Evolutionary conservation across 2,888 invertebrate genomes (phyloP).

Genomic region (Cataglyphis cursor): DNA sequence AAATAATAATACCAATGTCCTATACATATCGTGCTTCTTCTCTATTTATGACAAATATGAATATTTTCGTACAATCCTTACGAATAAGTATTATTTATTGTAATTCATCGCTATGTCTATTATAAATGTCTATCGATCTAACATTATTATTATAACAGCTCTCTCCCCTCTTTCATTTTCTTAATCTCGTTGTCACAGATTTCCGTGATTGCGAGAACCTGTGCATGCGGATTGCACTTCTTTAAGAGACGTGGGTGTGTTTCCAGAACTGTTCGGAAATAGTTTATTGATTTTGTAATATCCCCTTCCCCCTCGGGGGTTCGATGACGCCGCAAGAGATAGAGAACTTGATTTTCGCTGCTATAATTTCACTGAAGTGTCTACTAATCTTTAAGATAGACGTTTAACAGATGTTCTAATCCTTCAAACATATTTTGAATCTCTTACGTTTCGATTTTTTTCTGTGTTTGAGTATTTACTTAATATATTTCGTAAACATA

Average conservation of each 20-base stretch:
- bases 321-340: conserved; percentile 39
- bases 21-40: conserved; percentile 30
- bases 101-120: conserved; percentile 10
- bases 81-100: conserved; percentile 34
- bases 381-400: background rate
- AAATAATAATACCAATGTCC: conserved; percentile 32
- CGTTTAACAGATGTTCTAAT: background rate
- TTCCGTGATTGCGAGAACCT: conserved; percentile 42
- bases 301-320: conserved; percentile 4
- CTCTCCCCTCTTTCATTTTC: conserved; percentile 15
- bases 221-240: conserved; percentile 41
- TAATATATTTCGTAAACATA: background rate
- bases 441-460: conserved; percentile 4
- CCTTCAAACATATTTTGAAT: conserved; percentile 2
- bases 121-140: conserved; percentile 32
- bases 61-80: conserved; percentile 30
- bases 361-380: conserved; percentile 30
- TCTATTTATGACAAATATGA: conserved; percentile 40
- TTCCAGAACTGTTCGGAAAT: conserved; percentile 41
- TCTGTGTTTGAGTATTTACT: conserved; percentile 1
- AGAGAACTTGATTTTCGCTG: conserved; percentile 41
- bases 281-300: conserved; percentile 49
- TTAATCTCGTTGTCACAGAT: conserved; percentile 52
- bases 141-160: conserved; percentile 27
- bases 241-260: conserved; percentile 40